These are phyloP conservation scores for Dascillus cervinus DNA, from an alignment of 2,888 invertebrate genomes.

Conservation along the genomic window DNA sequence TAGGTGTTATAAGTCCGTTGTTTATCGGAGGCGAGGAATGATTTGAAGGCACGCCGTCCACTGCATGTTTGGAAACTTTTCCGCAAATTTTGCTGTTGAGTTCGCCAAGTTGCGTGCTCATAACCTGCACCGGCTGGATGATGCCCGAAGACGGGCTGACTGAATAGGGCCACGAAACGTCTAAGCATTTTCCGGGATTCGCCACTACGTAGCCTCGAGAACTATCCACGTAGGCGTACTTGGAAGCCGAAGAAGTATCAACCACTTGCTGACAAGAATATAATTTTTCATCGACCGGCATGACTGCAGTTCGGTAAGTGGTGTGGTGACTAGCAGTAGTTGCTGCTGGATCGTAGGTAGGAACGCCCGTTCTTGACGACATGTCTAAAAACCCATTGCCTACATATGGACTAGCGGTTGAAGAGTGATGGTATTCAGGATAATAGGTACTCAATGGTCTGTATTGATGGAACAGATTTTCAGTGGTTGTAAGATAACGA, in stretches of 20 bases:
- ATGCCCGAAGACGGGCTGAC: constrained; percentile 45
- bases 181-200: constrained; percentile 42
- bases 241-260: constrained; percentile 52
- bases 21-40: constrained; percentile 58
- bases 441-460: constrained; percentile 79
- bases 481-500: constrained; percentile 64
- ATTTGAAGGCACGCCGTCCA: constrained; percentile 49
- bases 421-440: constrained; percentile 66
- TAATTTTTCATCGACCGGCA: constrained; percentile 49
- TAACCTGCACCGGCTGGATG: constrained; percentile 43
- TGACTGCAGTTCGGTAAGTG: constrained; percentile 36
- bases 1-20: constrained; percentile 50
- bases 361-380: constrained; percentile 54
- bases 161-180: constrained; percentile 45
- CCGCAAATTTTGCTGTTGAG: constrained; percentile 30
- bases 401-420: constrained; percentile 57
- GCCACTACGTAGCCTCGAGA: constrained; percentile 48
- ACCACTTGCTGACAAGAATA: constrained; percentile 54
- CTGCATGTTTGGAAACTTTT: constrained; percentile 35
- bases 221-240: constrained; percentile 52
- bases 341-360: constrained; percentile 50
- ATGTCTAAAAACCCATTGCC: constrained; percentile 81
- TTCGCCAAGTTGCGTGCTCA: constrained; percentile 31
- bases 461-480: constrained; percentile 86
- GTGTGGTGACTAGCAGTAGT: constrained; percentile 42